Evolutionary conservation across 2,797 vertebrate species (phyloP), one percentile per base, ranked within the genome.

Genomic region (Tolypeutes matacus): DNA sequence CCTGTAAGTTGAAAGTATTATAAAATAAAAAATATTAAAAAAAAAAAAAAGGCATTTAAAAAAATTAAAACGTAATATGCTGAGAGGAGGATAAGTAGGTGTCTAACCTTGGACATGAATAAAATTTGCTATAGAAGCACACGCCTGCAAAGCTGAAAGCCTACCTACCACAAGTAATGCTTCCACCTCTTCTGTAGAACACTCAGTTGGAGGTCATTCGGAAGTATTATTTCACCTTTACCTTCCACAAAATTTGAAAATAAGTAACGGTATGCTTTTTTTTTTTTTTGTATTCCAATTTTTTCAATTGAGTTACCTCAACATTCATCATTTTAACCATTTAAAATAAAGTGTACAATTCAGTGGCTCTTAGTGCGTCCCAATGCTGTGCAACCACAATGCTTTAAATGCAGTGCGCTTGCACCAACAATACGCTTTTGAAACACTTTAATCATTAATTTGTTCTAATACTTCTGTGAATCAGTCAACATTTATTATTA

Each of bases 401-500:
- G 9, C 17, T 42, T 39, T 49, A 83, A 88, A 56, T 93, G 56
- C 39, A 86, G 70, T 80, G 60, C 36, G 67, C 46, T 49, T 93
- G 75, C 34, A 86, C 46, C 56, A 95, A 86, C 23, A 89, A 76
- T 21, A 73, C 25, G 46, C 42, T 87, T 89, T n/a, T 81, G 12
- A 76, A 91, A 84, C 21, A 84, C n/a, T 51, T 81, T 20, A 89
- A 58, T 93, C 53, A 60, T 36, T 80, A 58, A 62, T 86, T 70
- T 12, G 86, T 70, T 95, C 29, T 86, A 75, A 72, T 42, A 93
- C 7, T 70, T 82, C n/a, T 34, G 64, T n/a, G 70, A 96, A 60
- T 88, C 65, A 86, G 20, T 89, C 39, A 91, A 93, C 65, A 89
- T 69, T 67, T 53, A 77, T 25, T 85, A 91, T 39, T 88, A 91